Evolutionary conservation across 2,113 vertebrate species (phyloP).

Genomic region (Benitochromis conjunctus): DNA sequence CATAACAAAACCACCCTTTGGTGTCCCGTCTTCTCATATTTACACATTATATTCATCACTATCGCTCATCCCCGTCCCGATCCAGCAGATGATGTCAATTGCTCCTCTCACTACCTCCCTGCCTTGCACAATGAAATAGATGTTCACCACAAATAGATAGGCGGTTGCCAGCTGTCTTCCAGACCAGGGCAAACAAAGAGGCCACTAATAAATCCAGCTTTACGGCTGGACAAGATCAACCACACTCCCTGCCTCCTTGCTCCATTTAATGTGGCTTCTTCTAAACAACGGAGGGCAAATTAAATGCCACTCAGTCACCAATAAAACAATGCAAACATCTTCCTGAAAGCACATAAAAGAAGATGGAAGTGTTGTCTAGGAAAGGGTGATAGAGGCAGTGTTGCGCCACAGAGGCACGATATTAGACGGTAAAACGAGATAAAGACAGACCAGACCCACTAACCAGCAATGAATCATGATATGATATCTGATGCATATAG

Average conservation of each 20-base stretch:
- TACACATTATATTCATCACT: slow-evolving; percentile 77
- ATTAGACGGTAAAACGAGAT: slow-evolving; percentile 59
- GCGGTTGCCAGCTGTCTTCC: slow-evolving; percentile 77
- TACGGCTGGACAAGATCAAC: slow-evolving; percentile 68
- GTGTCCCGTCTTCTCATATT: slow-evolving; percentile 69
- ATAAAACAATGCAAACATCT: slow-evolving; percentile 73
- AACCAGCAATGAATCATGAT: slow-evolving; percentile 48
- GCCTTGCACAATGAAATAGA: slow-evolving; percentile 69
- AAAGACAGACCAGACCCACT: slow-evolving; percentile 28
- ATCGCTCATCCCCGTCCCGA: slow-evolving; percentile 66
- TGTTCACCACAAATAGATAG: slow-evolving; percentile 67
- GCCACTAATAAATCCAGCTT: slow-evolving; percentile 76
- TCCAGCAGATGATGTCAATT: slow-evolving; percentile 67
- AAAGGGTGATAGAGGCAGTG: slow-evolving; percentile 48
- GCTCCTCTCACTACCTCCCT: slow-evolving; percentile 55
- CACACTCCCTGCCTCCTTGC: slow-evolving; percentile 60
- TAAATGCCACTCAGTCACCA: slow-evolving; percentile 74
- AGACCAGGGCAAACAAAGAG: slow-evolving; percentile 70
- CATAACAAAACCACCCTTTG: slow-evolving; percentile 74
- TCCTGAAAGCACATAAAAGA: slow-evolving; percentile 64
- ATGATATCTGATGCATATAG: slow-evolving; percentile 49
- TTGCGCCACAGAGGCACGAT: slow-evolving; percentile 8
- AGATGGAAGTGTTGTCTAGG: slow-evolving; percentile 62
- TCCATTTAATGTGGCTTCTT: slow-evolving; percentile 67
- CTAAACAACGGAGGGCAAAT: slow-evolving; percentile 50